Base-by-base conservation (phyloP, 2,113 vertebrate species). In the Morone saxatilis region DNA sequence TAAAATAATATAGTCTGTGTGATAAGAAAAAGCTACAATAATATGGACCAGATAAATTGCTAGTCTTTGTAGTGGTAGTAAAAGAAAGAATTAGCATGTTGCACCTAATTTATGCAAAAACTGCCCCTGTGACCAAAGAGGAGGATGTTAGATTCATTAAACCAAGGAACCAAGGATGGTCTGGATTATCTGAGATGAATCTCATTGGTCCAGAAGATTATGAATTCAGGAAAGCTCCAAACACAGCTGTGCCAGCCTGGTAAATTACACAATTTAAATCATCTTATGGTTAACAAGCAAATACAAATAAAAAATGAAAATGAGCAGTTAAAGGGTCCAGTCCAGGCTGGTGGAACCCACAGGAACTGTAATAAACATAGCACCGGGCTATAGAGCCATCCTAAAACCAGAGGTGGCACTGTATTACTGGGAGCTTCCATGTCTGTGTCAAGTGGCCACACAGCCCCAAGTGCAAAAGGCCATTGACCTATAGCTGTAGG, bases 401-500 rank as follows among this genome's bases (percentile, higher is more conserved):
- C 53, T 47, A 48, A 79, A 81, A 78, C 14, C 71, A 66, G 40
- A 45, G 53, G 78, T 19, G 41, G 54, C 50, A 61, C 17, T 67
- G 22, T n/a, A 4, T 43, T 67, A 59, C 54, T 6, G 10, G 48
- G 31, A 60, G 76, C 16, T 4, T 48, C 0, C 2, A 48, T 66
- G 43, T 47, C 31, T 68, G 62, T 62, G 69, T 86, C 79, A 66
- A 78, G 66, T 62, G 60, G 11, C 65, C 68, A n/a, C 47, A 75
- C 48, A 20, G 70, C 22, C 47, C 45, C 57, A 78, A 79, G 82
- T 83, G 73, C 59, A 78, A 71, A 71, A n/a, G 56, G 20, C 72
- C 68, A 38, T 36, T 83, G 81, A 86, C 87, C 91, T 85, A 91
- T 47, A 86, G 59, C 91, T 90, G 48, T 20, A 77, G 86, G 89